phyloP scores from a whole-genome alignment of 2,888 invertebrate genomes.

The Oasisia sp. region DNA sequence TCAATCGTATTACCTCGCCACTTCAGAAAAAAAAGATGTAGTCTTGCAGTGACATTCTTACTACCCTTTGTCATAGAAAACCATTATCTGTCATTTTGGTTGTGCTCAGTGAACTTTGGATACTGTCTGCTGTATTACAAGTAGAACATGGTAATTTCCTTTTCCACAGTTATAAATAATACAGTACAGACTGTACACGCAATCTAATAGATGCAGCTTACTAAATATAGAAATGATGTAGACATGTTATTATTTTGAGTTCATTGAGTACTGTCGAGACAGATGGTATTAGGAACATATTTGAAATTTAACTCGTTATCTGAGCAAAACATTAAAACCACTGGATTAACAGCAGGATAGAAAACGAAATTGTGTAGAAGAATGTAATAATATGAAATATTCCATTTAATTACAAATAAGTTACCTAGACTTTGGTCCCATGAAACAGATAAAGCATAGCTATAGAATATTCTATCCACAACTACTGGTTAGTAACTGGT shows the following conservation, averaged over 20 bases:
- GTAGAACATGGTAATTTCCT: neutral
- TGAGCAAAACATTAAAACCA: neutral
- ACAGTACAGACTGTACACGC: too few species aligned
- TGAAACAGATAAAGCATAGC: too few species aligned
- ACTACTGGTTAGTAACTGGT: too few species aligned
- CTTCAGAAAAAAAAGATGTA: neutral
- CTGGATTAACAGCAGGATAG: neutral
- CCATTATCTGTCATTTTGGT: neutral
- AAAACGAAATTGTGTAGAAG: neutral
- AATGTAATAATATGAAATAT: too few species aligned
- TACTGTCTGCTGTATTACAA: neutral
- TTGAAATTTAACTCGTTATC: neutral
- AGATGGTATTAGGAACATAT: too few species aligned
- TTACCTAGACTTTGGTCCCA: too few species aligned
- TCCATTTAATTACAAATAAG: too few species aligned
- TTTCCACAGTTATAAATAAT: too few species aligned
- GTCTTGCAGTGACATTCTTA: neutral
- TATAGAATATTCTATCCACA: too few species aligned
- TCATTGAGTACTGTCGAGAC: too few species aligned
- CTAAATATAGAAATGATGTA: neutral
- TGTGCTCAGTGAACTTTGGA: neutral
- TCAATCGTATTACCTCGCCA: neutral
- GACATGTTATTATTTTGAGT: neutral
- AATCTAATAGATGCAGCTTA: neutral
- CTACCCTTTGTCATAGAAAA: neutral